Base-by-base conservation (phyloP, 2,113 vertebrate species). In the Hemiprocne comata region DNA sequence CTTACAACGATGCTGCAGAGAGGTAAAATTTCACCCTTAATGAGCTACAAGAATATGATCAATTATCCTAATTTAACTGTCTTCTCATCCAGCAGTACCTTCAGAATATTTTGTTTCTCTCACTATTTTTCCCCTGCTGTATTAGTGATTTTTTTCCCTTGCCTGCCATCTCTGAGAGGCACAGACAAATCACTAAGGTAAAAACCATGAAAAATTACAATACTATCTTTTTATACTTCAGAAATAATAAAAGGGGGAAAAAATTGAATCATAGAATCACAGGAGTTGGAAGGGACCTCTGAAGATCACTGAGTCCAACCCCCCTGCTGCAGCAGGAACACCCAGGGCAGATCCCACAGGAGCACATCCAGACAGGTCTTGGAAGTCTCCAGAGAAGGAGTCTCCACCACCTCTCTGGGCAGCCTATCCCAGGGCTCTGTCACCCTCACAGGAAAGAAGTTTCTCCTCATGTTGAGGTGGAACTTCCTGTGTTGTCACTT, bases 1-100 rank as follows among this genome's bases (percentile, higher is more conserved):
- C 82, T 89, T 86, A 51, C 55, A 79, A 73, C 44, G 79, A 19
- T 95, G 87, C 77, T 85, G 61, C 48, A 78, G 80, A 81, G 85
- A 60, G 66, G 89, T 71, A 82, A 13, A 74, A 90, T 70, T 64
- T 81, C 66, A 87, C 50, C 51, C 40, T 76, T 85, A 71, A 89
- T 64, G 72, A 94, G 74, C 42, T 85, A 86, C 57, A 77, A 75
- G 81, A 93, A 82, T 90, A 89, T 82, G 92, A 96, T 85, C 70
- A 74, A 64, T 93, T 94, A 94, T 57, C 55, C 72, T 76, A 76
- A 89, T 86, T 88, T 82, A 93, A 81, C 75, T 74, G 60, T 70
- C 89, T 85, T 73, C 62, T 83, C 82, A 82, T 95, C 50, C 70
- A 93, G 61, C 50, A 70, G 33, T n/a, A 87, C 11, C 60, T 91